These are phyloP conservation scores for Dasyurus viverrinus DNA, from an alignment of 2,113 vertebrate species.

Conservation along the genomic window DNA sequence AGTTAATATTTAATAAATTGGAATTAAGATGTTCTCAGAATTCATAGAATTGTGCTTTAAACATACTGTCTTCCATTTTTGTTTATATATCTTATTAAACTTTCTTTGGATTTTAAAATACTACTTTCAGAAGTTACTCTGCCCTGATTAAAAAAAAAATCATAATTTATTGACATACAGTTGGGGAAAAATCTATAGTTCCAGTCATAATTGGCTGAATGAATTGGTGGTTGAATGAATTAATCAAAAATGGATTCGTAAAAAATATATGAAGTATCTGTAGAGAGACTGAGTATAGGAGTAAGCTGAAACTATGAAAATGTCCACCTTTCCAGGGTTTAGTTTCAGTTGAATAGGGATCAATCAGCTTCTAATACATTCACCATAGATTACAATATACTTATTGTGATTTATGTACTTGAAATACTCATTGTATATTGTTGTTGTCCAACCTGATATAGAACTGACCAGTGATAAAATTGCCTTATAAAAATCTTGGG, in stretches of 20 bases:
- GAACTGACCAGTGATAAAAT: neutral
- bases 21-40: neutral
- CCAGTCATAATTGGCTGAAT: neutral
- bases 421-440: too few species aligned
- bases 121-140: neutral
- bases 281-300: neutral
- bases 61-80: neutral
- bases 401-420: too few species aligned
- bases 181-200: neutral
- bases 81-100: neutral
- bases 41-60: neutral
- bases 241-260: neutral
- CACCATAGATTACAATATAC: neutral
- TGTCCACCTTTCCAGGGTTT: neutral
- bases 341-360: neutral
- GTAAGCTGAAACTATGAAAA: neutral
- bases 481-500: neutral
- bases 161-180: neutral
- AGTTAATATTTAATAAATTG: neutral
- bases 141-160: neutral
- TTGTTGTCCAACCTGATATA: neutral
- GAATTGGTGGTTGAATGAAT: neutral
- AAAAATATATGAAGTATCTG: neutral
- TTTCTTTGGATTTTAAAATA: neutral
- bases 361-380: neutral